A percentile compares a stretch with the other conserved stretches of the same genome.
phyloP scores from a whole-genome alignment of 2,888 invertebrate species.

The Andrena dorsata region DNA sequence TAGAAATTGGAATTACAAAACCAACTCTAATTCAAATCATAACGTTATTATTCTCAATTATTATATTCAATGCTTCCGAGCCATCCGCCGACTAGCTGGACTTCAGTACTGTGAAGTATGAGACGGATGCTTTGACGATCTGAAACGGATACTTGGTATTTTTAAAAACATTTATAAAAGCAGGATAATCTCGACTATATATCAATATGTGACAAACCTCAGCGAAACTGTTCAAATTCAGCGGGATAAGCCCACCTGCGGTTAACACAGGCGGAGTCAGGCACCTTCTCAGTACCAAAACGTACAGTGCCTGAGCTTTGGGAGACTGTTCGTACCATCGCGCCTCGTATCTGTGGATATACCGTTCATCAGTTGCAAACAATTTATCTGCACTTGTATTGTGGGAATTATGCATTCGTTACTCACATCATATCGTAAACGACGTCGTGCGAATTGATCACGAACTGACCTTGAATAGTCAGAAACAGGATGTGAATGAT shows the following conservation, averaged over 20 bases:
- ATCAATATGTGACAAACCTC: slow-evolving; percentile 1
- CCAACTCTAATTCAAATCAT: no score
- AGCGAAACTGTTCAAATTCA: slow-evolving; percentile 15
- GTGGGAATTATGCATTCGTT: no score
- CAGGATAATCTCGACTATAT: background rate
- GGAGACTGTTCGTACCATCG: background rate
- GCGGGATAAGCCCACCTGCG: slow-evolving; percentile 15
- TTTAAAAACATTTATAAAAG: background rate
- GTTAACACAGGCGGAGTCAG: slow-evolving; percentile 6
- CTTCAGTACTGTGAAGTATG: slow-evolving; percentile 21
- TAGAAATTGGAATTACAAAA: no score
- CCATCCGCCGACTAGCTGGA: background rate
- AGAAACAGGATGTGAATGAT: slow-evolving; percentile 14
- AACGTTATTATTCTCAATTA: background rate
- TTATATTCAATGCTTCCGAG: background rate
- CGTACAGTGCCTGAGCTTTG: background rate
- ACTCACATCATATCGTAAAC: slow-evolving; percentile 10
- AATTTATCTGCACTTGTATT: background rate
- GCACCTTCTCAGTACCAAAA: background rate
- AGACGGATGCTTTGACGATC: slow-evolving; percentile 26
- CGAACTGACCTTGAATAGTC: slow-evolving; percentile 29
- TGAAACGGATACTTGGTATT: background rate
- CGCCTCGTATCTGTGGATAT: background rate
- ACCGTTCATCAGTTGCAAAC: background rate
- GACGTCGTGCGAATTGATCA: background rate